A percentile compares a stretch with the other conserved stretches of the same genome.
Conservation (phyloP, 2,113 vertebrate genomes). For the Peromyscus maniculatus region DNA sequence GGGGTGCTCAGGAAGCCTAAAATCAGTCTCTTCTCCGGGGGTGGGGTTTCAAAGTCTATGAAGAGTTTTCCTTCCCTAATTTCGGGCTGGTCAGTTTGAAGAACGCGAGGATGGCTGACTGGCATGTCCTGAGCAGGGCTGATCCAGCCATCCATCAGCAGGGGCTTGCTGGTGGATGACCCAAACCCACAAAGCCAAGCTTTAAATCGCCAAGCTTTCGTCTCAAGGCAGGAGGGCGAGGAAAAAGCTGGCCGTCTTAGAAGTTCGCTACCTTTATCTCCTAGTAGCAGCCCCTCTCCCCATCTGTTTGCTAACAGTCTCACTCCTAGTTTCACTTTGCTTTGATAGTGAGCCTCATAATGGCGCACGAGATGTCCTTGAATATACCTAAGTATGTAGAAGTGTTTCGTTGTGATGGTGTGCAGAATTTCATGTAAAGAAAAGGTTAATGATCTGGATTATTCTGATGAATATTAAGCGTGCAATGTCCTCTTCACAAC, state of each 20-base stretch:
- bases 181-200: not conserved
- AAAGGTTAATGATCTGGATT: not conserved
- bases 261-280: not conserved
- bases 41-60: not conserved
- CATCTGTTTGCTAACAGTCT: not conserved
- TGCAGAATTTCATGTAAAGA: not conserved
- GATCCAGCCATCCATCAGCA: not conserved
- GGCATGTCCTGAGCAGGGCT: not conserved
- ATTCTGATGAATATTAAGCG: not conserved
- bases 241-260: not conserved
- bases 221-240: not conserved
- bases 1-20: not conserved
- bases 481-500: too few relatives aligned
- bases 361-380: not conserved
- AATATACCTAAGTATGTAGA: not conserved
- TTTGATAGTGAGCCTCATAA: not conserved
- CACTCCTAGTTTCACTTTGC: not conserved
- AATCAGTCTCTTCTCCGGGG: not conserved
- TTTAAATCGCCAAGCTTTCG: not conserved
- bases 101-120: not conserved
- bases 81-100: not conserved
- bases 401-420: not conserved
- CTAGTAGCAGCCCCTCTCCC: not conserved
- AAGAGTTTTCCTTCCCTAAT: not conserved
- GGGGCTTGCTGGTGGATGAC: not conserved